Evolutionary conservation across 2,113 vertebrate genomes (phyloP).

Genomic region (Procavia capensis): DNA sequence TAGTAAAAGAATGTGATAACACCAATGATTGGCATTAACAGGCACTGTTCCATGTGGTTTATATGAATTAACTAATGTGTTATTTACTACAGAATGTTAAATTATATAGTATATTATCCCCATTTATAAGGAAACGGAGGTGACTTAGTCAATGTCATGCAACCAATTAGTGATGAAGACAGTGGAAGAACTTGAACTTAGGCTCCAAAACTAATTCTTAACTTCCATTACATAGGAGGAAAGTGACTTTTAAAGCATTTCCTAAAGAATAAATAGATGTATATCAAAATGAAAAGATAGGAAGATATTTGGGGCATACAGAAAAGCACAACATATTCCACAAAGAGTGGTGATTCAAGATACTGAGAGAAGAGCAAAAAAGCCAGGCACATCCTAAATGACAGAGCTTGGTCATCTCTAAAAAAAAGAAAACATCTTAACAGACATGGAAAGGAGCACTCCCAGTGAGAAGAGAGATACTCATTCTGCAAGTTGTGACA

Average conservation of each 20-base stretch:
- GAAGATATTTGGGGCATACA: accelerated
- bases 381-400: background rate
- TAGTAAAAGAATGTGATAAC: background rate
- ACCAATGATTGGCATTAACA: background rate
- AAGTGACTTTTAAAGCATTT: background rate
- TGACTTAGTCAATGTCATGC: background rate
- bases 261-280: background rate
- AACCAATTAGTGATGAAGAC: background rate
- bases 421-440: background rate
- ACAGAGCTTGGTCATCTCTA: background rate
- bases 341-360: background rate
- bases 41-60: background rate
- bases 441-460: accelerated
- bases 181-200: background rate
- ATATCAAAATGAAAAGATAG: background rate
- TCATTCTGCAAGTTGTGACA: too few species aligned
- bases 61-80: background rate
- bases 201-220: background rate
- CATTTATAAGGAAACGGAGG: background rate
- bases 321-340: background rate
- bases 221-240: background rate
- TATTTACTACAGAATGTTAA: background rate
- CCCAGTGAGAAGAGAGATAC: too few species aligned
- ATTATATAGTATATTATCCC: too few species aligned
- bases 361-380: background rate